Percentiles rank a stretch among this genome's conserved stretches.
These are phyloP conservation scores for Pecten maximus DNA, from an alignment of 2,888 invertebrate genomes.

Conservation along the genomic window DNA sequence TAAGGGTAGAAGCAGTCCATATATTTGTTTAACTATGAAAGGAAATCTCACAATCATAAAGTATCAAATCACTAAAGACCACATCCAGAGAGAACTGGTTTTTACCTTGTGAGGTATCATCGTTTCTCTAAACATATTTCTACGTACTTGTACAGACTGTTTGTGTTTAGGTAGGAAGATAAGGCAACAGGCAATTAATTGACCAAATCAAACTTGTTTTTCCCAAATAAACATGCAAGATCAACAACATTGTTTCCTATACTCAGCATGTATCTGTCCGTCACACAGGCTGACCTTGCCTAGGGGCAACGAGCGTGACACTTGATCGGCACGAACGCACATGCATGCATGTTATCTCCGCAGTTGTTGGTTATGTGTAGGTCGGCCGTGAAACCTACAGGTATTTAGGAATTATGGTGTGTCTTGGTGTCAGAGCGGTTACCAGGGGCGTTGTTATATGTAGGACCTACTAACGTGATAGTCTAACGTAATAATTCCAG, in stretches of 20 bases:
- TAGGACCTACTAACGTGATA: neutral
- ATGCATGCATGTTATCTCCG: neutral
- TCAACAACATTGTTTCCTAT: neutral
- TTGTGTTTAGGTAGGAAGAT: neutral
- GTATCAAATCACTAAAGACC: no score
- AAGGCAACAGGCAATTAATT: neutral
- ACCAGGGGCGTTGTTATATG: neutral
- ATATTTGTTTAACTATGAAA: no score
- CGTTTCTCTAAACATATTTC: no score
- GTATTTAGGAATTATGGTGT: neutral
- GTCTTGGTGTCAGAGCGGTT: neutral
- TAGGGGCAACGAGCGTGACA: neutral
- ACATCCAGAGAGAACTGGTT: no score
- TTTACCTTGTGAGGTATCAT: no score
- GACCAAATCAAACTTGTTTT: neutral
- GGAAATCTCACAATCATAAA: no score
- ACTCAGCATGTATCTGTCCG: neutral
- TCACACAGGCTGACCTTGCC: neutral
- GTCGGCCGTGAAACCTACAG: neutral
- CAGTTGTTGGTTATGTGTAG: neutral
- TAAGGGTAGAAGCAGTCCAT: no score
- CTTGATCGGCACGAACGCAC: neutral
- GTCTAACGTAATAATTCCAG: neutral
- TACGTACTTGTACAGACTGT: no score
- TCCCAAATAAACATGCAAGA: neutral